A percentile compares a stretch with the other conserved stretches of the same genome.
phyloP scores from a whole-genome alignment of 2,888 invertebrate species.

The Orchestes rusci region DNA sequence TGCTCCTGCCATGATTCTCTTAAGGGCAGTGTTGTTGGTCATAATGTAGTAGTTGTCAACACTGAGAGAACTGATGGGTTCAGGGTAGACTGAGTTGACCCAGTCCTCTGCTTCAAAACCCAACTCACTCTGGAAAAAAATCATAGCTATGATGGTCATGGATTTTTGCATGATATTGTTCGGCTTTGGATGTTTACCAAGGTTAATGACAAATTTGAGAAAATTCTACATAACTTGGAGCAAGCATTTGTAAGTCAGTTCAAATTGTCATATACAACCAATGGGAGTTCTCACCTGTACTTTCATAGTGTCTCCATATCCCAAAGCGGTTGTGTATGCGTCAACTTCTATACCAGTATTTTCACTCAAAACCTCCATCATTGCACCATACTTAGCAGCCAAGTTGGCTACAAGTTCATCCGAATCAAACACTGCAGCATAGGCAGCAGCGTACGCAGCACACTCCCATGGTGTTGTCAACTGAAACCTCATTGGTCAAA shows the following conservation, averaged over 20 bases:
- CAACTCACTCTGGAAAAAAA: conserved; percentile 12
- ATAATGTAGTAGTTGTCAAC: conserved; percentile 15
- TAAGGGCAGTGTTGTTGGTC: conserved; percentile 21
- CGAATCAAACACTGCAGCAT: neutral
- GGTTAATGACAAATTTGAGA: no score
- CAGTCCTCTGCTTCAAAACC: conserved; percentile 11
- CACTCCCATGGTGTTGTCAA: no score
- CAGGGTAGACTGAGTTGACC: conserved; percentile 21
- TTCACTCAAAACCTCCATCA: conserved; percentile 4
- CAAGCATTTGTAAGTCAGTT: no score
- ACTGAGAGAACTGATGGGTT: conserved; percentile 14
- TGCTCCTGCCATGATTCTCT: conserved; percentile 17
- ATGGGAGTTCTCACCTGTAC: conserved; percentile 1
- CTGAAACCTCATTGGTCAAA: neutral
- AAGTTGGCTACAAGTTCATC: conserved; percentile 5
- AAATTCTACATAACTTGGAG: no score
- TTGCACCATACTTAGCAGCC: conserved; percentile 4
- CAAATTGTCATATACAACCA: no score
- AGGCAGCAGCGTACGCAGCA: neutral
- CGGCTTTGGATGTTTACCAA: no score
- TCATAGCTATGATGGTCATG: no score
- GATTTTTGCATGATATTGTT: no score
- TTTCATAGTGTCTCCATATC: neutral
- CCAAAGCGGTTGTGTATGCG: neutral
- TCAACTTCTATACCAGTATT: neutral